Evolutionary conservation across 2,888 invertebrate genomes (phyloP), one percentile per base, ranked within the genome.

Genomic region (Acanthosoma haemorrhoidale): DNA sequence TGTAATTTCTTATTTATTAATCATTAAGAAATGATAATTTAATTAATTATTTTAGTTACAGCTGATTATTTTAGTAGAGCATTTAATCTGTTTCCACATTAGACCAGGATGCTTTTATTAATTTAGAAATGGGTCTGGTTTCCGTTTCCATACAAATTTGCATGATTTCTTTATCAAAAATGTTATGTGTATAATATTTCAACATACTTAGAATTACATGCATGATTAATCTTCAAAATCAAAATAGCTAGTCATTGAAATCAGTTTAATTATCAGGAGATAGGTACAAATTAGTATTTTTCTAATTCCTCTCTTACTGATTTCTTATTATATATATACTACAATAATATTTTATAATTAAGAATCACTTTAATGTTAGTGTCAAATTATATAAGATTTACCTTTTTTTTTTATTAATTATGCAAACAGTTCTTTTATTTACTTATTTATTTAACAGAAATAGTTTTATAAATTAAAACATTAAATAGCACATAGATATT

Each of bases 101-200:
- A 51, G 51, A 51, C 25, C 25, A 51, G n/a, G 51, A 51, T 21
- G 51, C 51, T 51, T 51, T 25, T 9, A 51, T n/a, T 51, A 51
- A 51, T 29, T 51, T 51, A 51, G 51, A 51, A 51, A 51, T 51
- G 18, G 51, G 51, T 25, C 29, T 51, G 51, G 51, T 51, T 51
- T 51, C 6, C 2, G 29, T n/a, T 25, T 51, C n/a, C 29, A 4
- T n/a, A n/a, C 6, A 51, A n/a, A 25, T 13, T 51, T 51, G 51
- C 51, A 51, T 51, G 51, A 4, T 25, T 51, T 51, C 29, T 32
- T 51, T 4, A 51, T n/a, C 51, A 51, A n/a, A n/a, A n/a, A n/a
- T n/a, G 25, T 25, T 51, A 51, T 29, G 51, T 51, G 51, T 21
- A n/a, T 51, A 25, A n/a, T 13, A 51, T 25, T 21, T 21, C 43